phyloP scores from a whole-genome alignment of 1,140 invertebrate species.

The Psix sp. region DNA sequence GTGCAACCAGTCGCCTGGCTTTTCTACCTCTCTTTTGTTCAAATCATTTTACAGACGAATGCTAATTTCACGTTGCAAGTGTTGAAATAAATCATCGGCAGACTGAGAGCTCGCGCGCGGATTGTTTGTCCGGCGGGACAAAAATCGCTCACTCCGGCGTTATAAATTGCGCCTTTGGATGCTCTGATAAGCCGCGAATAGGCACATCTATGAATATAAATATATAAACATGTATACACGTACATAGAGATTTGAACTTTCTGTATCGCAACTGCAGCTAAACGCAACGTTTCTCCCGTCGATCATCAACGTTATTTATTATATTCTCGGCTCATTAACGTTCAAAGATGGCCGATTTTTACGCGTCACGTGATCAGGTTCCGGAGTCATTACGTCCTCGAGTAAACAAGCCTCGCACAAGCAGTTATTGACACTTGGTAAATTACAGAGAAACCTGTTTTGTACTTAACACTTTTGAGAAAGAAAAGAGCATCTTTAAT shows the following conservation, averaged over 20 bases:
- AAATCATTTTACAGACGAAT: slow-evolving; percentile 28
- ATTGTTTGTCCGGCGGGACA: slow-evolving; percentile 17
- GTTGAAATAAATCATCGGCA: slow-evolving; percentile 26
- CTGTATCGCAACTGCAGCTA: too few relatives aligned
- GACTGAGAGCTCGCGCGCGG: slow-evolving; percentile 7
- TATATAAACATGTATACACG: too few relatives aligned
- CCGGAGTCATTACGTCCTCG: too few relatives aligned
- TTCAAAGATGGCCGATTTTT: not conserved
- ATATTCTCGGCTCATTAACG: slow-evolving; percentile 26
- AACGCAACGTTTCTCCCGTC: slow-evolving; percentile 19
- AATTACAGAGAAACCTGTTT: slow-evolving; percentile 41
- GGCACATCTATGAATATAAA: slow-evolving; percentile 11
- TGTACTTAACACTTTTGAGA: slow-evolving; percentile 36
- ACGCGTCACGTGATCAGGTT: too few relatives aligned
- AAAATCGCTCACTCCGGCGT: slow-evolving; percentile 18
- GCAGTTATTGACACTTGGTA: slow-evolving; percentile 40
- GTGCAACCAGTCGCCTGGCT: slow-evolving; percentile 1
- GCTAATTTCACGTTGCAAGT: slow-evolving; percentile 24
- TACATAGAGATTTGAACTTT: too few relatives aligned
- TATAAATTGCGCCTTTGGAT: slow-evolving; percentile 26
- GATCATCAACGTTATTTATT: slow-evolving; percentile 28
- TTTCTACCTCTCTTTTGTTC: slow-evolving; percentile 11
- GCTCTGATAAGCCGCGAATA: slow-evolving; percentile 19
- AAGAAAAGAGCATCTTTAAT: slow-evolving; percentile 38
- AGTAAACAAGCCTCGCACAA: slow-evolving; percentile 16